Evolutionary conservation across 2,797 vertebrate genomes (phyloP), one percentile per base, ranked within the genome.

Genomic region (Sandelia bainsii): DNA sequence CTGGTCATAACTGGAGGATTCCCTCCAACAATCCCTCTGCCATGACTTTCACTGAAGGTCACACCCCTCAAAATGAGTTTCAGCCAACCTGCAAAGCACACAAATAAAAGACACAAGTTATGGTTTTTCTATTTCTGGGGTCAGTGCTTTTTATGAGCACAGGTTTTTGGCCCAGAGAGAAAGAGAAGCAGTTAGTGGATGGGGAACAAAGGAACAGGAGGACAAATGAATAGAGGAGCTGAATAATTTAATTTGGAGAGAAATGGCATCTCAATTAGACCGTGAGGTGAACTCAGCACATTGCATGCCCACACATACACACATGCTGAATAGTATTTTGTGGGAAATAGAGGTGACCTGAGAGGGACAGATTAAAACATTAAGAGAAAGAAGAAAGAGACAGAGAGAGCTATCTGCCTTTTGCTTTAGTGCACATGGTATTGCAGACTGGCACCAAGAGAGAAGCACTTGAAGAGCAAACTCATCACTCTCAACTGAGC

Each of bases 191-290:
- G 80, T 70, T 58, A 70, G 82, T 84, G 80, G 62, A 85, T 8
- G 6, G 27, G 62, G 79, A 82, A 86, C 74, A 80, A 85, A 88
- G 45, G 82, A 80, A 64, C 45, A 62, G 71, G 81, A 80, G 73
- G 86, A 84, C 72, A 76, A 87, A 88, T 83, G 70, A 90, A 84
- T 50, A 78, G 70, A 87, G 23, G 44, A 76, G 63, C 75, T 91
- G 73, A 93, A 91, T 87, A 83, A 92, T 93, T 90, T 81, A 91
- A 88, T 89, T 85, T 83, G 58, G 53, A 77, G 78, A 81, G 75
- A 91, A 85, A 87, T 81, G 77, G 84, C 77, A 81, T 88, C 84
- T 81, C 66, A 85, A 72, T 91, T 90, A 85, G 88, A 86, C 65
- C 48, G 69, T 77, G 83, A 78, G 75, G 72, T 87, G 80, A 84